Conservation (phyloP, 2,113 vertebrate species). For the Canis aureus region DNA sequence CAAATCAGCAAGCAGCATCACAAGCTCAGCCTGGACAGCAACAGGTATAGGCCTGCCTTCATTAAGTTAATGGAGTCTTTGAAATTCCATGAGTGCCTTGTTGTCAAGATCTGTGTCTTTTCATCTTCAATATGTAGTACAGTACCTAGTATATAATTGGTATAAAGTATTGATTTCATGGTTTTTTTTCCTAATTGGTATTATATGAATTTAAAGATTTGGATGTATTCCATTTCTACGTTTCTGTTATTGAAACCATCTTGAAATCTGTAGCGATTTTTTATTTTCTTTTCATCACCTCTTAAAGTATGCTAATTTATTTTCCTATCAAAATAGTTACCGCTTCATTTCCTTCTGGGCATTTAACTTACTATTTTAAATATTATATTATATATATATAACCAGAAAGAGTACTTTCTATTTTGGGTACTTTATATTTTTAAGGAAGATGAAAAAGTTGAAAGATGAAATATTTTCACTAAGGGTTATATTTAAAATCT, state of each 20-base stretch:
- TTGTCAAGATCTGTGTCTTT: neutral
- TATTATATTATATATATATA: neutral
- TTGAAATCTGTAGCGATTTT: slow-evolving; percentile 52
- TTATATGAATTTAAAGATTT: slow-evolving; percentile 10
- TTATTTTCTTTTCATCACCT: slow-evolving; percentile 29
- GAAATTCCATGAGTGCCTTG: neutral
- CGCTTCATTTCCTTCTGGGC: slow-evolving; percentile 37
- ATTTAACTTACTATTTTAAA: slow-evolving; percentile 50
- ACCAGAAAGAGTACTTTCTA: neutral
- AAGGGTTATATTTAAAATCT: slow-evolving; percentile 42
- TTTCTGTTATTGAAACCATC: slow-evolving; percentile 23
- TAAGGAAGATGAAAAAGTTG: neutral
- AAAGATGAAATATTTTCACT: slow-evolving; percentile 47
- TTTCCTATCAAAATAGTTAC: neutral
- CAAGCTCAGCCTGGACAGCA: slow-evolving; percentile 95
- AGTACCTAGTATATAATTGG: neutral
- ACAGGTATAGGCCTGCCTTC: slow-evolving; percentile 88
- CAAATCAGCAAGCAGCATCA: slow-evolving; percentile 95
- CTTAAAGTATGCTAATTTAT: slow-evolving; percentile 10
- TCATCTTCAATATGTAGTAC: neutral
- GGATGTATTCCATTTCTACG: neutral
- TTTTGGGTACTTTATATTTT: neutral
- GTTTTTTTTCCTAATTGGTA: neutral
- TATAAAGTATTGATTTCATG: neutral
- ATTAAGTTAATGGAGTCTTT: neutral